Percentiles rank a stretch among this genome's conserved stretches.
phyloP scores from a whole-genome alignment of 2,888 invertebrate genomes.

The Steromphala cineraria region DNA sequence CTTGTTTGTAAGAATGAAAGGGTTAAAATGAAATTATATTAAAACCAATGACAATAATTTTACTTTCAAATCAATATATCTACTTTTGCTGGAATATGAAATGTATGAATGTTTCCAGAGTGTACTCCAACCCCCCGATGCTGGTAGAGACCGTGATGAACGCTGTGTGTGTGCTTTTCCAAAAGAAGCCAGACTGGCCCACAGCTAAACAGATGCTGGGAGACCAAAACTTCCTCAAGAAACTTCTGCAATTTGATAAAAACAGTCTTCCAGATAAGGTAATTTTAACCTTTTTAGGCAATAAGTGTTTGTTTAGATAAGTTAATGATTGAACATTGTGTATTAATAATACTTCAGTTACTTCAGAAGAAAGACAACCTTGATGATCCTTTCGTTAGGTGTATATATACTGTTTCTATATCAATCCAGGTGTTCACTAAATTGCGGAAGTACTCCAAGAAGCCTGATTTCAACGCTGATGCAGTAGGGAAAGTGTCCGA shows the following conservation, averaged over 20 bases:
- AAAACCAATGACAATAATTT: too few species aligned
- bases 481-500: conserved; percentile 71
- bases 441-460: conserved; percentile 71
- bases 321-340: too few species aligned
- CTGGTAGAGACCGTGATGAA: conserved; percentile 72
- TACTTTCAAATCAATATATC: background rate
- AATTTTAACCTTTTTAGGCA: too few species aligned
- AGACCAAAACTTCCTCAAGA: conserved; percentile 72
- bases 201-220: conserved; percentile 72
- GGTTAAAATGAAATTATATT: too few species aligned
- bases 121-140: conserved; percentile 71
- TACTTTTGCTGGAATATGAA: background rate
- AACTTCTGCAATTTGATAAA: conserved; percentile 72
- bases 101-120: conserved; percentile 47
- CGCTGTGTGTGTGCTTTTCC: conserved; percentile 73
- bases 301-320: too few species aligned
- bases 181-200: conserved; percentile 73
- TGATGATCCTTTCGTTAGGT: too few species aligned
- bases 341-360: too few species aligned
- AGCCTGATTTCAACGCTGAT: conserved; percentile 73
- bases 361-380: too few species aligned
- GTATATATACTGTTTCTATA: too few species aligned
- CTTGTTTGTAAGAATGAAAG: too few species aligned
- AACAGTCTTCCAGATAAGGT: conserved; percentile 73
- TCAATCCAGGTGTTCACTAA: conserved; percentile 67